A percentile compares a stretch with the other conserved stretches of the same genome.
These are phyloP conservation scores for Centropristis striata DNA, from an alignment of 2,113 vertebrate genomes.

Conservation along the genomic window DNA sequence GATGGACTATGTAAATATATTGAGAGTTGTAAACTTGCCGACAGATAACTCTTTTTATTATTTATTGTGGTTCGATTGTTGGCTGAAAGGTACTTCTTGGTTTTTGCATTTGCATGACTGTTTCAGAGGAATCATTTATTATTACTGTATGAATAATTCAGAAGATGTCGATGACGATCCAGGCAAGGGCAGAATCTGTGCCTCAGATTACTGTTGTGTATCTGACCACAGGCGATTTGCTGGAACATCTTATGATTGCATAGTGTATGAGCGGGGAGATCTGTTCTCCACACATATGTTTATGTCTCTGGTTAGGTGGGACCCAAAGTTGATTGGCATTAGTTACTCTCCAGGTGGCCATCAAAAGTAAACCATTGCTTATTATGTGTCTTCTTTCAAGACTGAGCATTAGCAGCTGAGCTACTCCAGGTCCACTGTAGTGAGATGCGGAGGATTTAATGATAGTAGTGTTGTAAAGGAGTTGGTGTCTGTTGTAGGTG, in stretches of 20 bases:
- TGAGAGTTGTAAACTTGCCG: not conserved
- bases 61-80: not conserved
- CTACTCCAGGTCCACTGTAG: not conserved
- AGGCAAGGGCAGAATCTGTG: not conserved
- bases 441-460: not conserved
- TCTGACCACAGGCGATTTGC: not conserved
- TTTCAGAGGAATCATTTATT: not conserved
- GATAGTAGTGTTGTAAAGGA: not conserved
- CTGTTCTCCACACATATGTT: not conserved
- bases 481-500: not conserved
- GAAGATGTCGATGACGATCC: not conserved
- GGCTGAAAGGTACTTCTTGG: not conserved
- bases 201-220: not conserved
- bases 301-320: not conserved
- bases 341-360: not conserved
- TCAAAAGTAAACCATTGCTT: not conserved
- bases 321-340: not conserved
- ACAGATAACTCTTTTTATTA: not conserved
- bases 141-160: conserved; percentile 19
- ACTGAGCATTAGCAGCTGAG: not conserved
- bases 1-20: not conserved
- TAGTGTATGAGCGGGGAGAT: not conserved
- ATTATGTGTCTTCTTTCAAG: not conserved
- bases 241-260: not conserved
- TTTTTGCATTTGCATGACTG: not conserved